Base-by-base conservation (phyloP, 2,113 vertebrate species). In the Agapornis roseicollis region DNA sequence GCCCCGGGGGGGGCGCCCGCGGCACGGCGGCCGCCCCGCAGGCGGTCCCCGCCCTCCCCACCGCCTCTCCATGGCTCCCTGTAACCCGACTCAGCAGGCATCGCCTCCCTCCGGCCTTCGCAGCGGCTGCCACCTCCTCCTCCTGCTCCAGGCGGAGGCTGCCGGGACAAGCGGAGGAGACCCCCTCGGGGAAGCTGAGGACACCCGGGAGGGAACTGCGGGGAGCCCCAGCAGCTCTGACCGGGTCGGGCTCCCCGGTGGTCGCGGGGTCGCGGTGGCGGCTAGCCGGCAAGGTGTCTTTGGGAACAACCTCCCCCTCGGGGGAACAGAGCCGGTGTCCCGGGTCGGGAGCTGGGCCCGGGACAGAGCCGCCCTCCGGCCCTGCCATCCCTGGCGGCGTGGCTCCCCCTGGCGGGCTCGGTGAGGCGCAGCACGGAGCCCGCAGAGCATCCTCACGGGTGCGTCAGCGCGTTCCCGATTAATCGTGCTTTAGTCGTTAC, bases 401-500 rank as follows among this genome's bases (percentile, higher is more conserved):
- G 65, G 89, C 89, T 86, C 91, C 95, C 86, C 70, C 95, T 96
- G 86, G 77, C 47, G 95, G 87, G 13, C 28, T 50, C 61, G 31
- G 20, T 19, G 17, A 0, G 1, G 0, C 22, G 0, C 65, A 6
- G 27, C 35, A 20, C 41, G 31, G 19, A 4, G 13, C 33, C 14
- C 6, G 6, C 47, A 14, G 11, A 4, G 35, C 23, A 56, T 14
- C 19, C 10, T 23, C 18, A 2, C 11, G 12, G 18, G 13, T 4
- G 24, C 27, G 6, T 37, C 53, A 0, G 35, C 11, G 35, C 23
- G 33, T 13, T 63, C 52, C 24, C 53, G 0, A 0, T 2, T 46
- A 4, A 7, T 24, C 10, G 2, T 1, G 0, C 5, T 66, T 20
- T 2, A 11, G 7, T 17, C 17, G 12, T 14, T 31, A 0, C 0